Conservation (phyloP, 2,888 invertebrate species). For the Caenorhabditis uteleia region DNA sequence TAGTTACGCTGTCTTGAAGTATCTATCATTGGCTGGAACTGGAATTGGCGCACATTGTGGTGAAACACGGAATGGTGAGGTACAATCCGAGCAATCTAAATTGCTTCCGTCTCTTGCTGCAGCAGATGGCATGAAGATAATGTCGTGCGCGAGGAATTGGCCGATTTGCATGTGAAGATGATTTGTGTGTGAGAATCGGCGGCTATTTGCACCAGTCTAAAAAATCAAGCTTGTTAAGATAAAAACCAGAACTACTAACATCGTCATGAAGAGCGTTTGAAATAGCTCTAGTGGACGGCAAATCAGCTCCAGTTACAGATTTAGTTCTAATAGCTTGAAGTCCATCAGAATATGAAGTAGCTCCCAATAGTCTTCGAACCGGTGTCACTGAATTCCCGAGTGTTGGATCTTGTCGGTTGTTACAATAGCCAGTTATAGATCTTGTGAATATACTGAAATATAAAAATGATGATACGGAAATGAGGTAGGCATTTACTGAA, state of each 20-base stretch:
- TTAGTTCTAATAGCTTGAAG: slow-evolving; percentile 32
- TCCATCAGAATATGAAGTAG: slow-evolving; percentile 77
- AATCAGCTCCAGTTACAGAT: slow-evolving; percentile 26
- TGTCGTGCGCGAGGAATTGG: slow-evolving; percentile 89
- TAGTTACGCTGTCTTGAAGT: slow-evolving; percentile 18
- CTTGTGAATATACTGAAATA: slow-evolving; percentile 34
- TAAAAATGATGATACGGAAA: too few relatives aligned
- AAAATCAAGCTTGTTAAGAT: too few relatives aligned
- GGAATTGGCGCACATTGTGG: slow-evolving; percentile 88
- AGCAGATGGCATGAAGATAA: slow-evolving; percentile 85
- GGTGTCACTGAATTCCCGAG: slow-evolving; percentile 85
- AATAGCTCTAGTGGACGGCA: slow-evolving; percentile 42
- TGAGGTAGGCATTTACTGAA: slow-evolving; percentile 5
- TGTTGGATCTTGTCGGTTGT: slow-evolving; percentile 80
- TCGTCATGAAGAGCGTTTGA: slow-evolving; percentile 42
- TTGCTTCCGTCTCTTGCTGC: slow-evolving; percentile 42
- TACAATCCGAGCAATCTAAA: slow-evolving; percentile 76
- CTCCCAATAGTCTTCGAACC: slow-evolving; percentile 80
- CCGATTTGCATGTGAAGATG: slow-evolving; percentile 84
- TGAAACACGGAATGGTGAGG: slow-evolving; percentile 85
- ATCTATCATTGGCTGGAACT: slow-evolving; percentile 71
- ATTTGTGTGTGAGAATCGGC: slow-evolving; percentile 22
- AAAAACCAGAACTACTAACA: too few relatives aligned
- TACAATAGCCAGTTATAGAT: slow-evolving; percentile 81
- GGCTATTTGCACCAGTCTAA: slow-evolving; percentile 6